Evolutionary conservation across 2,888 invertebrate species (phyloP).

Genomic region (Caenorhabditis sinica): DNA sequence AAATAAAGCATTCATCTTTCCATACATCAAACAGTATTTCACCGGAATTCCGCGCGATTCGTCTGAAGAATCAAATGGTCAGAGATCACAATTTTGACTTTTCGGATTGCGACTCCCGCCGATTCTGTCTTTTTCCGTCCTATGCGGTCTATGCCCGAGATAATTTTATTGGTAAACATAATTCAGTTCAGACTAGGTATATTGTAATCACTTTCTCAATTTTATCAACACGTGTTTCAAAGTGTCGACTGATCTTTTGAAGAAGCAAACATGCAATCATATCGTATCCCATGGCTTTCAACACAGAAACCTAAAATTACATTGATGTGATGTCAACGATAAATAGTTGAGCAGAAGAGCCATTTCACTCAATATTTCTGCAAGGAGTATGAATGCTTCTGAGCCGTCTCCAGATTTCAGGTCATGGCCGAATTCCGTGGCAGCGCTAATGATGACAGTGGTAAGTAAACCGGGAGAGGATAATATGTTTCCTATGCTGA

Average conservation of each 20-base stretch:
- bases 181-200: background rate
- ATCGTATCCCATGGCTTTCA: background rate
- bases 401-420: background rate
- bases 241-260: background rate
- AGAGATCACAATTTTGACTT: background rate
- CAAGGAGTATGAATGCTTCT: slow-evolving; percentile 2
- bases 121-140: background rate
- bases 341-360: background rate
- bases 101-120: background rate
- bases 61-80: background rate
- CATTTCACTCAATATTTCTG: background rate
- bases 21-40: too few species aligned
- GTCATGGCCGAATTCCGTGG: slow-evolving; percentile 2
- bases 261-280: background rate
- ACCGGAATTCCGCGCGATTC: too few species aligned
- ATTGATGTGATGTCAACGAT: slow-evolving; percentile 2
- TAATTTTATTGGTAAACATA: background rate
- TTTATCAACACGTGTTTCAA: background rate
- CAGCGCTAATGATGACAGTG: slow-evolving; percentile 19
- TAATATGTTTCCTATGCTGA: background rate
- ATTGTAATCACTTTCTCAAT: background rate
- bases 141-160: background rate
- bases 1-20: too few species aligned
- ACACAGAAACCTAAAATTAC: background rate
- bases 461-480: background rate